Percentiles rank a stretch among this genome's conserved stretches.
Evolutionary conservation across 2,888 invertebrate genomes (phyloP).

Genomic region (Sthenelais limicola): DNA sequence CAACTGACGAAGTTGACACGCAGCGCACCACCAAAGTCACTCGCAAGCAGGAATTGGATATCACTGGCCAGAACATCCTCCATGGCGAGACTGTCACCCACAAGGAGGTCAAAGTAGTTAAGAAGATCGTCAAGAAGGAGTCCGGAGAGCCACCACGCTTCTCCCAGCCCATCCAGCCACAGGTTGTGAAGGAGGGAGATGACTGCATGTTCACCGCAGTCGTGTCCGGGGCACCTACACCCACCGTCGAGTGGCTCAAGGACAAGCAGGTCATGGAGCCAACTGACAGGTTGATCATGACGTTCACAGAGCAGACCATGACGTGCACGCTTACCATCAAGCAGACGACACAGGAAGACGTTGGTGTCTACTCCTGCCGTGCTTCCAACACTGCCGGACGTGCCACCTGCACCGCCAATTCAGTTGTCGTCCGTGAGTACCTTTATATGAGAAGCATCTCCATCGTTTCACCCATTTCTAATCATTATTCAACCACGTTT

Average conservation of each 20-base stretch:
- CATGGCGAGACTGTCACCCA: conserved; percentile 37
- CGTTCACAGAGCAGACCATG: conserved; percentile 74
- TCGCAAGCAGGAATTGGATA: conserved; percentile 25
- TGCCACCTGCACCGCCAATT: conserved; percentile 83
- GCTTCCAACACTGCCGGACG: conserved; percentile 92
- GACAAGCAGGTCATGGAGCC: conserved; percentile 73
- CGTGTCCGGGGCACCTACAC: conserved; percentile 82
- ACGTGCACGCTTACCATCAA: conserved; percentile 83
- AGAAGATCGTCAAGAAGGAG: conserved; percentile 53
- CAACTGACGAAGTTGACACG: conserved; percentile 30
- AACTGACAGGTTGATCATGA: conserved; percentile 31
- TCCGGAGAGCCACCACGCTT: conserved; percentile 55
- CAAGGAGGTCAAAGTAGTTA: conserved; percentile 48
- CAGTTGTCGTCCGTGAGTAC: conserved; percentile 77
- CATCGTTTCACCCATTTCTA: no score
- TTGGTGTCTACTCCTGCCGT: conserved; percentile 89
- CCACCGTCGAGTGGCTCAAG: conserved; percentile 81
- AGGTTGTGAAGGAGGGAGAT: conserved; percentile 77
- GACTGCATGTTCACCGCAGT: conserved; percentile 84
- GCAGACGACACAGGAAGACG: conserved; percentile 86
- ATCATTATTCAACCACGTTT: no score
- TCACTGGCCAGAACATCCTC: conserved; percentile 40
- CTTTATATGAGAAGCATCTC: no score
- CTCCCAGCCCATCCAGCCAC: conserved; percentile 54
- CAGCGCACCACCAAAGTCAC: conserved; percentile 37